Percentiles rank a stretch among this genome's conserved stretches.
Conservation (phyloP, 1,140 invertebrate genomes). For the Schlechtendalia chinensis region DNA sequence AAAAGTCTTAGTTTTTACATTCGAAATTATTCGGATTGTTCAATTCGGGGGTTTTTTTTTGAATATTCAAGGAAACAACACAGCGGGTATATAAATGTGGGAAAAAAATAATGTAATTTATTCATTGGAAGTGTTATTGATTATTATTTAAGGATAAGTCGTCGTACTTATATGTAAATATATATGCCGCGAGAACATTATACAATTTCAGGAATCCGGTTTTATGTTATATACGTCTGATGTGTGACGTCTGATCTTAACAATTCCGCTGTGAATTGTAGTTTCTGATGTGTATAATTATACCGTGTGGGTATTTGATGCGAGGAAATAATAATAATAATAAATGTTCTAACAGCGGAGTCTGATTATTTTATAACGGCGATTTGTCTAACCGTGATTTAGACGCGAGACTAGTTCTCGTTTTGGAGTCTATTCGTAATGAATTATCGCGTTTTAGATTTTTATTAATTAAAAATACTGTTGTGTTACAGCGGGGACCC, state of each 20-base stretch:
- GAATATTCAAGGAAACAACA: too few species aligned
- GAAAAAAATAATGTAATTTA: not conserved
- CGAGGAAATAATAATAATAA: not conserved
- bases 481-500: too few species aligned
- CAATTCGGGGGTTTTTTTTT: too few species aligned
- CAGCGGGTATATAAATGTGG: too few species aligned
- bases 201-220: not conserved
- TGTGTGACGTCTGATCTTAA: slow-evolving; percentile 9
- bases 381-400: not conserved
- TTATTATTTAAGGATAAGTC: not conserved
- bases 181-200: not conserved
- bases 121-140: not conserved
- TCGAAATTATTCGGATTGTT: too few species aligned
- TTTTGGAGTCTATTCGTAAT: not conserved
- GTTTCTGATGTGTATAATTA: slow-evolving; percentile 8
- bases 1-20: too few species aligned
- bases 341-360: not conserved
- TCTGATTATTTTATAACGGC: not conserved
- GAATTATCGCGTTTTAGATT: not conserved
- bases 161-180: not conserved
- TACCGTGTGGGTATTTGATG: not conserved
- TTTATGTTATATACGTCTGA: not conserved
- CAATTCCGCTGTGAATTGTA: not conserved
- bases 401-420: not conserved
- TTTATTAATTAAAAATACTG: too few species aligned